Conservation (phyloP, 1,140 invertebrate genomes). For the Neodiprion virginianus region DNA sequence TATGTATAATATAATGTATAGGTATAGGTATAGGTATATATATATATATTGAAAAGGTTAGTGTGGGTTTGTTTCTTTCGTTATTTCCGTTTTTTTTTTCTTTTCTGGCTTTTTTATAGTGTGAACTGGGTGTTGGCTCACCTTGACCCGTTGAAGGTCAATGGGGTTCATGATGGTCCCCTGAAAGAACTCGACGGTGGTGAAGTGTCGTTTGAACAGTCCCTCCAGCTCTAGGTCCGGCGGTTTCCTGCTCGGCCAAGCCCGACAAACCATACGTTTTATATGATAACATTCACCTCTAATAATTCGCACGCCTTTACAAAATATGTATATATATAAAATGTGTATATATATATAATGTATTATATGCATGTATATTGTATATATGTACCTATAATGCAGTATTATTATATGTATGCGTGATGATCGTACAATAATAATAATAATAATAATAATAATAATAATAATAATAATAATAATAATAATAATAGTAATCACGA, state of each 20-base stretch:
- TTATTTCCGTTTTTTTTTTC: neutral
- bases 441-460: too few relatives aligned
- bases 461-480: too few relatives aligned
- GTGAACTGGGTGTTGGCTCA: conserved; percentile 66
- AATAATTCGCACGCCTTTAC: conserved; percentile 12
- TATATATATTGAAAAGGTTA: too few relatives aligned
- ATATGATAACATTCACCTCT: conserved; percentile 48
- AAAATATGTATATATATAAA: neutral
- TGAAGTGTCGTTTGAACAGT: conserved; percentile 99
- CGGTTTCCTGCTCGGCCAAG: conserved; percentile 75
- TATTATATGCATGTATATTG: conserved; percentile 26
- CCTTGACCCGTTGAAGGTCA: conserved; percentile 98
- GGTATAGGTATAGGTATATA: too few relatives aligned
- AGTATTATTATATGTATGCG: conserved; percentile 13
- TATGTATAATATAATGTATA: too few relatives aligned
- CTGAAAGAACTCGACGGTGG: conserved; percentile 99
- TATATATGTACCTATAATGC: conserved; percentile 34
- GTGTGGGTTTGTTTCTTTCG: too few relatives aligned
- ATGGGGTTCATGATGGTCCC: conserved; percentile 99
- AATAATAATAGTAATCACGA: neutral
- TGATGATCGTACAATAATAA: too few relatives aligned
- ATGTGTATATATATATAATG: conserved; percentile 34
- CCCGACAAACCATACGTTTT: conserved; percentile 51
- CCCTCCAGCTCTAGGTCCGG: conserved; percentile 98
- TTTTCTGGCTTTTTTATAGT: neutral